phyloP scores from a whole-genome alignment of 2,113 vertebrate genomes.

The Coturnix japonica region DNA sequence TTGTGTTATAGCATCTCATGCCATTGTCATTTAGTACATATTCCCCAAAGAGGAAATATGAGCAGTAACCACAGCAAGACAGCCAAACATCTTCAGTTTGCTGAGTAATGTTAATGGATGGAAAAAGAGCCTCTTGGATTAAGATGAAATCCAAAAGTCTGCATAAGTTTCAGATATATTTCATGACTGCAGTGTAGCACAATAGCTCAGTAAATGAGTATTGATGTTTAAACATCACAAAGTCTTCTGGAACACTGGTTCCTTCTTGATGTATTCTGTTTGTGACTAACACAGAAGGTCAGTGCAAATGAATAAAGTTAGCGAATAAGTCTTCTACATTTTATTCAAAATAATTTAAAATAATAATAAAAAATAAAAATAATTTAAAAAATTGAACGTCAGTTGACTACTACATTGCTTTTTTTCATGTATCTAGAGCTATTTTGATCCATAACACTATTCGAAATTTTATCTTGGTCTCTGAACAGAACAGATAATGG shows the following conservation, averaged over 20 bases:
- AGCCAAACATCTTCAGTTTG: not conserved
- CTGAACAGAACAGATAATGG: not conserved
- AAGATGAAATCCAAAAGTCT: not conserved
- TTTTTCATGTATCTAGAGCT: not conserved
- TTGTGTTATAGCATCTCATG: constrained; percentile 20
- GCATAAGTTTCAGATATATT: not conserved
- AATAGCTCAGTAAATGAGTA: not conserved
- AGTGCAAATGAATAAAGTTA: not conserved
- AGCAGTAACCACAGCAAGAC: not conserved
- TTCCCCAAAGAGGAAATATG: not conserved
- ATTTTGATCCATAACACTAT: not conserved
- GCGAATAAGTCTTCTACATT: not conserved
- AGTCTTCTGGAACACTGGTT: not conserved
- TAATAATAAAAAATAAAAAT: not conserved
- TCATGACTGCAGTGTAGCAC: not conserved
- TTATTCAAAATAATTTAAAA: not conserved
- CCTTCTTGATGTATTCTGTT: not conserved
- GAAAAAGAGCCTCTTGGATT: not conserved
- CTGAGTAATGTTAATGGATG: not conserved
- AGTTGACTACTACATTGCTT: not conserved
- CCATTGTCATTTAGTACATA: not conserved
- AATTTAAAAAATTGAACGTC: rapidly evolving
- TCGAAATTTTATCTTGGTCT: not conserved
- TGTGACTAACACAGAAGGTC: not conserved
- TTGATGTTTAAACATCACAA: not conserved